phyloP scores from a whole-genome alignment of 2,797 vertebrate genomes.

The Pterois miles region DNA sequence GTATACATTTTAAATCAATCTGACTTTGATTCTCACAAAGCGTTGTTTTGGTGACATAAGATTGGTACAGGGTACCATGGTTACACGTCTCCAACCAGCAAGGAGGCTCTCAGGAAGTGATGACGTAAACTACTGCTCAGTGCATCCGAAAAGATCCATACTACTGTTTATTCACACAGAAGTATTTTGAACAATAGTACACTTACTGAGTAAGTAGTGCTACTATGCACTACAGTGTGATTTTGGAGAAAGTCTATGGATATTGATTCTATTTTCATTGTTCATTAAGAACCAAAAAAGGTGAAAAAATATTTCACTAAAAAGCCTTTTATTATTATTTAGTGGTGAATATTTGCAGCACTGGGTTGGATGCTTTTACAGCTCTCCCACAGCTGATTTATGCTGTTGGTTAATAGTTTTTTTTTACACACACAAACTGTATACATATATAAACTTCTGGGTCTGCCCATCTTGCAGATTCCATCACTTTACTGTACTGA shows the following conservation, averaged over 20 bases:
- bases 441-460: background rate
- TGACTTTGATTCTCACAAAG: too few species aligned
- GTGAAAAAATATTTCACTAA: background rate
- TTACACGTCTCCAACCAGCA: too few species aligned
- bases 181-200: accelerated
- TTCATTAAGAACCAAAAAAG: background rate
- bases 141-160: accelerated
- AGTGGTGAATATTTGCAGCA: background rate
- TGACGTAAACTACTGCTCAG: accelerated
- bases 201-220: background rate
- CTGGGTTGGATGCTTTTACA: background rate
- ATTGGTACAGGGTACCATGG: too few species aligned
- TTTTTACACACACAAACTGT: background rate
- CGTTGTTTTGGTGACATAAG: too few species aligned
- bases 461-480: background rate
- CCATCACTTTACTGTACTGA: background rate
- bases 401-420: background rate
- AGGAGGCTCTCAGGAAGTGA: too few species aligned
- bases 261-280: accelerated
- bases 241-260: too few species aligned
- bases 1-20: too few species aligned
- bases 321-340: background rate
- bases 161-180: too few species aligned
- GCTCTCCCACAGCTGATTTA: background rate
- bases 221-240: accelerated